Base-by-base conservation (phyloP, 2,797 vertebrate species). In the Apodemus agrarius region DNA sequence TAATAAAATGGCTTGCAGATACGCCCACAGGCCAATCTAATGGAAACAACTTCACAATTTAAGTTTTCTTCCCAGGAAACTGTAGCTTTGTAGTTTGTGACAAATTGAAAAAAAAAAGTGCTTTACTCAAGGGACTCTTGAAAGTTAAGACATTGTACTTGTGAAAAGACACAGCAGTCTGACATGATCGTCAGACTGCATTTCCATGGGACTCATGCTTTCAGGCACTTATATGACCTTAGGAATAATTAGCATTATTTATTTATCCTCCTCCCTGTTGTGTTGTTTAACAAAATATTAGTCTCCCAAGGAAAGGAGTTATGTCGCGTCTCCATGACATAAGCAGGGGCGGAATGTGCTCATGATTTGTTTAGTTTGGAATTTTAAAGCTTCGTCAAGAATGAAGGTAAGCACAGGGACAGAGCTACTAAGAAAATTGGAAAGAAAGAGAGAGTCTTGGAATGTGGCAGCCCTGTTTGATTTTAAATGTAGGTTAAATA, bases 401-500 rank as follows among this genome's bases (percentile, higher is more conserved):
- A 96, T 97, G 97, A 98, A 98, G 95, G 89, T 95, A 95, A 54
- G 80, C 43, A 57, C 34, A 31, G 81, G 81, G 84, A 82, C 46
- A 93, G 84, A 76, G 43, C 81, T 91, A 96, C 89, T 96, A 96
- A 97, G 52, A 74, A 67, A 95, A 95, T 46, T 97, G 95, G 95
- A 97, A 92, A 96, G 90, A 96, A 97, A 98, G 95, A 98, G 89
- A 93, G 96, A 96, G 92, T 86, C 49, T 97, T 97, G 97, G 97
- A 98, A 98, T 91, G 75, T 91, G 57, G 94, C 80, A 93, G 67
- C 78, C 91, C 96, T 83, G 83, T 95, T 97, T 94, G 86, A 94
- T 93, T 97, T 96, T 92, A 96, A 97, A 93, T 67, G 52, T 84
- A 88, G 21, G 63, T 97, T 98, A 97, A 98, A 98, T 98, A 98